A percentile compares a stretch with the other conserved stretches of the same genome.
These are phyloP conservation scores for Phlogophora meticulosa DNA, from an alignment of 2,888 invertebrate genomes.

Conservation along the genomic window DNA sequence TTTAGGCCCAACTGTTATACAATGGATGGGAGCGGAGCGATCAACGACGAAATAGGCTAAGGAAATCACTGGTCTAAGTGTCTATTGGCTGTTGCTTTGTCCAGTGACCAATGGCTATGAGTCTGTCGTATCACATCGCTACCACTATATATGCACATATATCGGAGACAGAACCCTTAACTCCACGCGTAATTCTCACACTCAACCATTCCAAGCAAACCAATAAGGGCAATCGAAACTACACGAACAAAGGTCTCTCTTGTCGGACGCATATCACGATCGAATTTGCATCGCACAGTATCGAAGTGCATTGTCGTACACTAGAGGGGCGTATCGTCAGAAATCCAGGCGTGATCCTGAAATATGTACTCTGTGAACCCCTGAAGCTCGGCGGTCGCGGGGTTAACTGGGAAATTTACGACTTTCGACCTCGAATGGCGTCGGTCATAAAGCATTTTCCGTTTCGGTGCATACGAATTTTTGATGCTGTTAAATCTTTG, in stretches of 20 bases:
- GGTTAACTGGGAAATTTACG: slow-evolving; percentile 81
- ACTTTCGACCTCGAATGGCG: slow-evolving; percentile 69
- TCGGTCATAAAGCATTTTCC: slow-evolving; percentile 77
- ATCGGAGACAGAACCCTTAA: not conserved
- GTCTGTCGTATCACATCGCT: not conserved
- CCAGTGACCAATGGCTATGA: not conserved
- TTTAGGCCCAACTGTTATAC: not conserved
- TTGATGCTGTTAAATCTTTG: slow-evolving; percentile 73
- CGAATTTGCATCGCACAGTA: slow-evolving; percentile 70
- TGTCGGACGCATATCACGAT: slow-evolving; percentile 68
- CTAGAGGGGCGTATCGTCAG: slow-evolving; percentile 64
- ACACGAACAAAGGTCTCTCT: slow-evolving; percentile 62
- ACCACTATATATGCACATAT: not conserved
- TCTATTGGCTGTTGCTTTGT: not conserved
- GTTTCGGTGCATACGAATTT: slow-evolving; percentile 76
- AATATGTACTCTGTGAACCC: slow-evolving; percentile 77
- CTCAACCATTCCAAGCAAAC: slow-evolving; percentile 6
- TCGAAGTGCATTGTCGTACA: slow-evolving; percentile 70
- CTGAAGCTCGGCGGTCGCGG: slow-evolving; percentile 63
- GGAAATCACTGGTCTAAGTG: not conserved
- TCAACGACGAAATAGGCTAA: not conserved
- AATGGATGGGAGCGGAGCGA: not conserved
- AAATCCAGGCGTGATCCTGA: slow-evolving; percentile 77
- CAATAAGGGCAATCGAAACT: slow-evolving; percentile 41
- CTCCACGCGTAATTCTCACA: slow-evolving; percentile 12